Evolutionary conservation across 30 jellyfish, hydroid and myxozoan genomes (phyloP).

Genomic region (Aurelia coerulea): DNA sequence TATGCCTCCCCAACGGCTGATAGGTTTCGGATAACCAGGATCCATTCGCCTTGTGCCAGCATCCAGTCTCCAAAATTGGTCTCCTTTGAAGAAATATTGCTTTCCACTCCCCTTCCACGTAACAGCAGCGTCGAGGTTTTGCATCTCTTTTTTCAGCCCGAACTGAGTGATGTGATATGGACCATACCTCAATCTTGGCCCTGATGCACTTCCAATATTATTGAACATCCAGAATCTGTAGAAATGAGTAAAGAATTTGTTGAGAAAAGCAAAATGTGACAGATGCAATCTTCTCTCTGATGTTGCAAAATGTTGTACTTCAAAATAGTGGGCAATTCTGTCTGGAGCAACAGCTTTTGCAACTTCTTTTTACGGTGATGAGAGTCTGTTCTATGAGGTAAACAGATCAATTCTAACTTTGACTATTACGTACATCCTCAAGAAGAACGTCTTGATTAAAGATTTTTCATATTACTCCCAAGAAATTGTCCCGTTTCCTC

Average conservation of each 20-base stretch:
- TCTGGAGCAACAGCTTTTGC: no score
- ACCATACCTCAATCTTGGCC: conserved; percentile 7
- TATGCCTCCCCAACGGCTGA: conserved; percentile 79
- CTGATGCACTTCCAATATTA: conserved; percentile 30
- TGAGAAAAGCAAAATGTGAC: no score
- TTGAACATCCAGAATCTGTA: conserved; percentile 83
- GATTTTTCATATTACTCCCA: no score
- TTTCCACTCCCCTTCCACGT: conserved; percentile 63
- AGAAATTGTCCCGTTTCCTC: no score
- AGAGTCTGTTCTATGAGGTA: no score
- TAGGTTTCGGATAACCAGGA: conserved; percentile 87
- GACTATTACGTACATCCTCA: no score
- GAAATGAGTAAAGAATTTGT: background rate
- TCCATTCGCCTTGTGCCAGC: conserved; percentile 57
- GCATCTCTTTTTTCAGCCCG: conserved; percentile 75
- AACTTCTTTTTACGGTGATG: no score
- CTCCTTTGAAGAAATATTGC: conserved; percentile 87
- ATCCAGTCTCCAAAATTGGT: conserved; percentile 83
- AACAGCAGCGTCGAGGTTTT: conserved; percentile 81
- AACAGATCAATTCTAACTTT: no score
- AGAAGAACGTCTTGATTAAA: no score
- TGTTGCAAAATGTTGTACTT: no score
- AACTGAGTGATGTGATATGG: conserved; percentile 49
- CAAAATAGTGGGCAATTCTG: no score
- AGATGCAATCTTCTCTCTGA: no score